Evolutionary conservation across 2,888 invertebrate genomes (phyloP).

Genomic region (Pristionchus japonicus): DNA sequence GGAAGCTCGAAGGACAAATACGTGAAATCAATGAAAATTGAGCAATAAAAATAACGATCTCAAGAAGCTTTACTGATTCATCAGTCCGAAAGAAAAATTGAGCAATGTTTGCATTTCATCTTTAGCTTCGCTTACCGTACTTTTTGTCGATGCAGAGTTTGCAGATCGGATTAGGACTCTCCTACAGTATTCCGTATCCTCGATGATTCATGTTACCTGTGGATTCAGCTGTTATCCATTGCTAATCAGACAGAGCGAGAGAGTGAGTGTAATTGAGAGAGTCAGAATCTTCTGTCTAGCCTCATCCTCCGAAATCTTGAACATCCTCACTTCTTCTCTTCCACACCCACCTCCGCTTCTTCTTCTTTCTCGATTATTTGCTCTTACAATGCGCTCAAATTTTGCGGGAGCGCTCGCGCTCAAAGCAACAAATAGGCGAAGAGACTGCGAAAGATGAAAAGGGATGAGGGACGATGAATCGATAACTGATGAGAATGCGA

Average conservation of each 20-base stretch:
- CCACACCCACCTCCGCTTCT: background rate
- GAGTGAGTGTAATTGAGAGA: background rate
- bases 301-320: background rate
- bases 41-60: no score
- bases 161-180: background rate
- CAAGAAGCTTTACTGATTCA: no score
- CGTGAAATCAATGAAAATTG: no score
- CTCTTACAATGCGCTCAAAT: slow-evolving; percentile 28
- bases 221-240: background rate
- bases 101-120: background rate
- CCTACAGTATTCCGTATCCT: background rate
- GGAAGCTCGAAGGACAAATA: no score
- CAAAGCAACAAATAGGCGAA: slow-evolving; percentile 17
- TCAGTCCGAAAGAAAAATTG: background rate
- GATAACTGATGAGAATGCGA: background rate
- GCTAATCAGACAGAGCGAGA: background rate
- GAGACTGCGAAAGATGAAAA: background rate
- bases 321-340: background rate
- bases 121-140: background rate
- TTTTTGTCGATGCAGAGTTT: background rate
- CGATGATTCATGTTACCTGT: background rate
- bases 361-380: background rate
- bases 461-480: background rate
- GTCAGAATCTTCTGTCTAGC: background rate
- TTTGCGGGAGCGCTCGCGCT: slow-evolving; percentile 21